Base-by-base conservation (phyloP, 2,113 vertebrate species). In the Thymallus thymallus region DNA sequence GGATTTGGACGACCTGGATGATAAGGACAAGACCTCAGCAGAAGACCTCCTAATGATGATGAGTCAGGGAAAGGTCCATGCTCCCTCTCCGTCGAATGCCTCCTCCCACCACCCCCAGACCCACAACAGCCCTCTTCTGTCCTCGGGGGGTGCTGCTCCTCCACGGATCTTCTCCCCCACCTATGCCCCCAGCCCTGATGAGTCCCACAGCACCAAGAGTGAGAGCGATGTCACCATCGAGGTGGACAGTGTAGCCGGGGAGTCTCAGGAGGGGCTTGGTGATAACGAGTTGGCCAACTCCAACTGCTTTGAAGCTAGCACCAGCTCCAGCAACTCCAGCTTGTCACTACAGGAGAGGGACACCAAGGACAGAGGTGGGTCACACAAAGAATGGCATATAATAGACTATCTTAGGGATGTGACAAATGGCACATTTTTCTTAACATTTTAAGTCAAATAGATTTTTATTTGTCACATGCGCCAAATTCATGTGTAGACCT, bases 1-100 rank as follows among this genome's bases (percentile, higher is more conserved):
- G 0, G 97, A 99, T 85, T 88, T 99, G 81, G 97, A 98, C 22
- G 97, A 99, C 78, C 86, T 94, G 2, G 97, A 99, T 1, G 97
- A 99, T 60, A 96, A 96, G 85, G 97, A 98, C 18, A 97, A 96
- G 83, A 88, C 84, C 69, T 16, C 88, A 1, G 24, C 67, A 13
- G 93, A 95, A 30, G 94, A 95, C 9, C 84, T 87, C 60, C 87
- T 90, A 30, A 73, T 89, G 6, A 77, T 90, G 77, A 82, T 88
- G 4, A 12, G 48, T 51, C 48, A 51, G 14, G 62, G 2, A 82
- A 92, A n/a, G 48, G 48, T 92, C 90, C 68, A 93, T 87, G 70
- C 84, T 85, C 0, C 73, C 65, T 6, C 64, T 76, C 0, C 62
- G 22, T 63, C 76, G 81, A 14, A 32, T 41, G 20, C 56, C 66